phyloP scores from a whole-genome alignment of 2,888 invertebrate species.

The Hyposoter dolosus region DNA sequence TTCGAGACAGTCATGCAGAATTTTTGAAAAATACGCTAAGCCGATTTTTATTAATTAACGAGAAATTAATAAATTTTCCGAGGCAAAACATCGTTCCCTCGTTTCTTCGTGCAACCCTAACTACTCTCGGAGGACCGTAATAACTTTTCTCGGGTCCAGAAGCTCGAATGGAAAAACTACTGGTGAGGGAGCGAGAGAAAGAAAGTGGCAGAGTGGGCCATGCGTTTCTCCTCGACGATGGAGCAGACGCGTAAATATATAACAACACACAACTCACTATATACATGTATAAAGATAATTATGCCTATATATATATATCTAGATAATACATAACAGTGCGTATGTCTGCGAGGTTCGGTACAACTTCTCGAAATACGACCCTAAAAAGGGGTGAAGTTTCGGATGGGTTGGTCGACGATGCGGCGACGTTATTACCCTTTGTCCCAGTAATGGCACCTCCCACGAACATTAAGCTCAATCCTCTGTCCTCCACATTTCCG shows the following conservation, averaged over 20 bases:
- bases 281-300: slow-evolving; percentile 3
- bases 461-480: slow-evolving; percentile 62
- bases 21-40: not conserved
- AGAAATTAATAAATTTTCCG: slow-evolving; percentile 64
- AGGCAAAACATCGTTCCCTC: slow-evolving; percentile 19
- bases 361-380: slow-evolving; percentile 65
- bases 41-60: slow-evolving; percentile 58
- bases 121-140: slow-evolving; percentile 63
- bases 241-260: slow-evolving; percentile 38
- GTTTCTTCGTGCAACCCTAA: slow-evolving; percentile 56
- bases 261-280: slow-evolving; percentile 12
- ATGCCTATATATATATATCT: slow-evolving; percentile 10
- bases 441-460: slow-evolving; percentile 69
- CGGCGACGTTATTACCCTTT: slow-evolving; percentile 72
- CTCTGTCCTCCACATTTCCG: slow-evolving; percentile 48
- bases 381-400: slow-evolving; percentile 70
- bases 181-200: slow-evolving; percentile 12
- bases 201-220: slow-evolving; percentile 43
- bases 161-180: slow-evolving; percentile 57
- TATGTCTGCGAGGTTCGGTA: slow-evolving; percentile 54
- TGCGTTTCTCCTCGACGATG: slow-evolving; percentile 54
- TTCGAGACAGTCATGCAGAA: not conserved
- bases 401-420: slow-evolving; percentile 57
- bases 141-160: slow-evolving; percentile 66
- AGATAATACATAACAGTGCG: slow-evolving; percentile 48